Percentiles rank a stretch among this genome's conserved stretches.
Evolutionary conservation across 2,797 vertebrate genomes (phyloP).

Genomic region (Heteromormyrus szaboi): DNA sequence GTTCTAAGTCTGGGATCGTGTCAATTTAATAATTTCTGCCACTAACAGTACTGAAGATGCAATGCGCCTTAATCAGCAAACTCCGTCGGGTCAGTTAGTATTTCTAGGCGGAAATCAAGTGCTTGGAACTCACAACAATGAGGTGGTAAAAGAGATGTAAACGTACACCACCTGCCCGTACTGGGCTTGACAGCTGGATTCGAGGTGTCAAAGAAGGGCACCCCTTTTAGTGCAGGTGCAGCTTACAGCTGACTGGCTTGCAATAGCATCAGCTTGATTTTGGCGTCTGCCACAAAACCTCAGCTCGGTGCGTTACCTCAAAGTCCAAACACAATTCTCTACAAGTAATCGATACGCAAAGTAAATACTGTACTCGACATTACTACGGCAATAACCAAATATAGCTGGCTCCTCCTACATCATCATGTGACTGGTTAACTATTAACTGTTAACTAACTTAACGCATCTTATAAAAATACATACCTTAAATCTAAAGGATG

Average conservation of each 20-base stretch:
- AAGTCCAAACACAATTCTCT: not conserved
- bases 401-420: constrained; percentile 1
- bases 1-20: not conserved
- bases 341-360: not conserved
- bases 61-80: not conserved
- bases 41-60: not conserved
- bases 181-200: not conserved
- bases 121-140: not conserved
- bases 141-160: not conserved
- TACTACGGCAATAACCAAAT: not conserved
- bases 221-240: not conserved
- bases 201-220: not conserved
- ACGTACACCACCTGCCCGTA: not conserved
- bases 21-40: not conserved
- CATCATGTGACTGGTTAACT: constrained; percentile 14
- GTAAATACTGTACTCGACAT: not conserved
- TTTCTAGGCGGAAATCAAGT: not conserved
- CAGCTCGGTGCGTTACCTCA: not conserved
- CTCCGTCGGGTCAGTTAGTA: not conserved
- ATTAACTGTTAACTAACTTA: constrained; percentile 9
- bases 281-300: not conserved
- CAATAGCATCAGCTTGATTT: not conserved
- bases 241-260: not conserved
- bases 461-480: not conserved
- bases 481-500: not conserved